phyloP scores from a whole-genome alignment of 2,113 vertebrate genomes.

The Cyrtonyx montezumae region DNA sequence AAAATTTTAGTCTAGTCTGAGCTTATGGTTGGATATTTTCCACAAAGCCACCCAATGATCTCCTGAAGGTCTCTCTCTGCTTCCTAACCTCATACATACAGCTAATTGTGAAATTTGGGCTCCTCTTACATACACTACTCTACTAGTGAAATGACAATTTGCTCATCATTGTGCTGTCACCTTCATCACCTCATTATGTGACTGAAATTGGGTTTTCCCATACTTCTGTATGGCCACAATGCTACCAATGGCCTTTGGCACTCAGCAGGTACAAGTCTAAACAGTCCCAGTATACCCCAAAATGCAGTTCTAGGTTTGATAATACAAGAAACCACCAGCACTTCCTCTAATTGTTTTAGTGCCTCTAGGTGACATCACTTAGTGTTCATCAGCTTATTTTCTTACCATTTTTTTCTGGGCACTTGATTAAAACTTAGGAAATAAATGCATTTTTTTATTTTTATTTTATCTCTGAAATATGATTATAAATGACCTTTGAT shows the following conservation, averaged over 20 bases:
- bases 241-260: background rate
- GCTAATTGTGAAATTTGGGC: background rate
- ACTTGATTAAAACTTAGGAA: constrained; percentile 54
- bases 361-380: background rate
- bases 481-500: constrained; percentile 74
- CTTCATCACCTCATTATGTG: fast-evolving
- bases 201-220: background rate
- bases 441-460: constrained; percentile 46
- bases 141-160: fast-evolving
- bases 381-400: background rate
- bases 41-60: background rate
- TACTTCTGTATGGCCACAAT: background rate
- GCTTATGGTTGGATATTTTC: background rate
- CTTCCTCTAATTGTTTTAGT: background rate
- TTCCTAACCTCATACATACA: background rate
- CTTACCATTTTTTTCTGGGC: background rate
- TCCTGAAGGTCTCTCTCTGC: background rate
- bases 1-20: background rate
- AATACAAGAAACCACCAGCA: background rate
- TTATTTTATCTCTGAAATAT: constrained; percentile 61
- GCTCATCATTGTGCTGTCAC: background rate
- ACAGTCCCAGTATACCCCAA: background rate
- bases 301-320: background rate
- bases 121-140: background rate
- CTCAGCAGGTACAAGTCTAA: background rate